A percentile compares a stretch with the other conserved stretches of the same genome.
Conservation (phyloP, 2,797 vertebrate genomes). For the Sebastiscus albofasciatus region DNA sequence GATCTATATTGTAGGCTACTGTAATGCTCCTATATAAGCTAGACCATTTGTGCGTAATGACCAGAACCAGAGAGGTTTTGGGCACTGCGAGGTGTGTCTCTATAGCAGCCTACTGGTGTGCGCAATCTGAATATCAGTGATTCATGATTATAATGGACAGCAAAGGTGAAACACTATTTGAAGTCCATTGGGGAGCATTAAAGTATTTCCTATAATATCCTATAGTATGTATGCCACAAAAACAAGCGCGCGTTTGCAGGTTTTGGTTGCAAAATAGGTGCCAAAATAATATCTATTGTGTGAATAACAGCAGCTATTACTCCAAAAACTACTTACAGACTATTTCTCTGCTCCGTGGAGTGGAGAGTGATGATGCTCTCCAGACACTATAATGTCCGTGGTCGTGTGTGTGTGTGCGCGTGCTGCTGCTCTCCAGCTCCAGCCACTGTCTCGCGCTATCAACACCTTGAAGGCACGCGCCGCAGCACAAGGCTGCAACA, state of each 20-base stretch:
- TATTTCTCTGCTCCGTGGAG: neutral
- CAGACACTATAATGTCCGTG: neutral
- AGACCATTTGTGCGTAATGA: neutral
- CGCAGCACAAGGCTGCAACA: slow-evolving; percentile 4
- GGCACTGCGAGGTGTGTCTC: slow-evolving; percentile 7
- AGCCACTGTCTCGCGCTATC: slow-evolving; percentile 34
- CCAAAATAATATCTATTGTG: neutral
- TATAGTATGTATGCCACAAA: neutral
- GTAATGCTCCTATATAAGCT: neutral
- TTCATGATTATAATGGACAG: slow-evolving; percentile 8
- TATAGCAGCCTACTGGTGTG: neutral
- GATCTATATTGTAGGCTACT: neutral
- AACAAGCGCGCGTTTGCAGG: neutral
- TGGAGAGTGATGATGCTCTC: neutral
- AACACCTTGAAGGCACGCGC: slow-evolving; percentile 48
- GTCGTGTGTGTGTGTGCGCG: neutral
- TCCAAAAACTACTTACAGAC: neutral
- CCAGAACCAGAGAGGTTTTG: neutral
- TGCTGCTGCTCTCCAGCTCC: slow-evolving; percentile 53
- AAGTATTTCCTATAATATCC: neutral
- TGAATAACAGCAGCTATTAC: neutral
- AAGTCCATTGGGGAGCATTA: neutral
- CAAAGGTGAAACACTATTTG: slow-evolving; percentile 23
- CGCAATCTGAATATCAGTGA: neutral
- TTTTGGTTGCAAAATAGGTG: neutral